phyloP scores from a whole-genome alignment of 2,797 vertebrate species.

The Gouania willdenowi region DNA sequence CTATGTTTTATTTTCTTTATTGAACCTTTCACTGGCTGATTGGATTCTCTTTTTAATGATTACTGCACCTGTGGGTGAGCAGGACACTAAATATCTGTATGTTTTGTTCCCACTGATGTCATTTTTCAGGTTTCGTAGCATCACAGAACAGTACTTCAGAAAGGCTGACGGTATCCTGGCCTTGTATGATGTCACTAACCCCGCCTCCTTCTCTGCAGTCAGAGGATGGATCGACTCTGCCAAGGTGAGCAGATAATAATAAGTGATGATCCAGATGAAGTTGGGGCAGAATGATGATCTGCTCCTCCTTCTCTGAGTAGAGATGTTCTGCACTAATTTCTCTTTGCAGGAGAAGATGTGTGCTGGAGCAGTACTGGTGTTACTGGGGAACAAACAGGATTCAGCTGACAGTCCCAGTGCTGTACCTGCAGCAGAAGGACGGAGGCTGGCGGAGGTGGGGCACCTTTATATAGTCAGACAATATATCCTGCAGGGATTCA shows the following conservation, averaged over 20 bases:
- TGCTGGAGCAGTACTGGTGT: slow-evolving; percentile 71
- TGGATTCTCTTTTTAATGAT: too few species aligned
- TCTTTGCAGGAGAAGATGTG: slow-evolving; percentile 70
- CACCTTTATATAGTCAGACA: slow-evolving; percentile 26
- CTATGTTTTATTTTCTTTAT: too few species aligned
- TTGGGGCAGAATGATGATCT: too few species aligned
- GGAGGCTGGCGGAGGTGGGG: slow-evolving; percentile 75
- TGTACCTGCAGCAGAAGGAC: slow-evolving; percentile 68
- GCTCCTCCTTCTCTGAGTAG: too few species aligned
- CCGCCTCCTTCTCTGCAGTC: slow-evolving; percentile 71
- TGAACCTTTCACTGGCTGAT: neutral
- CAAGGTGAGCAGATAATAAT: slow-evolving; percentile 66
- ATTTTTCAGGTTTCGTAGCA: slow-evolving; percentile 74
- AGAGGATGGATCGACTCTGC: slow-evolving; percentile 78
- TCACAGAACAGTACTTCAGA: slow-evolving; percentile 83
- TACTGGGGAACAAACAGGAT: slow-evolving; percentile 79
- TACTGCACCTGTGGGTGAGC: too few species aligned
- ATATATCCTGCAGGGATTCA: slow-evolving; percentile 5
- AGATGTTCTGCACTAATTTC: neutral
- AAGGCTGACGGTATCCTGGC: slow-evolving; percentile 78
- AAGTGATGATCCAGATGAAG: too few species aligned
- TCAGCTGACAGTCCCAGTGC: slow-evolving; percentile 33
- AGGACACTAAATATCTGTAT: too few species aligned
- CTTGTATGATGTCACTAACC: slow-evolving; percentile 76
- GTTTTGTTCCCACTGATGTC: neutral